These are phyloP conservation scores for Temnothorax unifasciatus DNA, from an alignment of 2,888 invertebrate genomes.

Conservation along the genomic window DNA sequence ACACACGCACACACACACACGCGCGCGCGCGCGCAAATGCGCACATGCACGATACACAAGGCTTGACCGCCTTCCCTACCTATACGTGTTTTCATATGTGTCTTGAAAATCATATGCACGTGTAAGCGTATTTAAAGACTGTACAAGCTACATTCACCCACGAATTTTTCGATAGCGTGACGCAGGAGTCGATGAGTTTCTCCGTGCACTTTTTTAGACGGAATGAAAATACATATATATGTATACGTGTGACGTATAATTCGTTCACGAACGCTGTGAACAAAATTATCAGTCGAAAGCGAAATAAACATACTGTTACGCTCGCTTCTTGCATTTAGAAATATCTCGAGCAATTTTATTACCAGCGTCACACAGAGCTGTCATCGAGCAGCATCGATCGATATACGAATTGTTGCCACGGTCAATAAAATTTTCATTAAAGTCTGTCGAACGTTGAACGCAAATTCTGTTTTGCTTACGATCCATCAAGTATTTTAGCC, in stretches of 20 bases:
- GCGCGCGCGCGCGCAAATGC: neutral
- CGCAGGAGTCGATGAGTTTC: constrained; percentile 16
- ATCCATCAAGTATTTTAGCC: neutral
- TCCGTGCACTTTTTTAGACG: neutral
- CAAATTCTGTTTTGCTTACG: neutral
- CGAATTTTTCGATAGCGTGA: constrained; percentile 9
- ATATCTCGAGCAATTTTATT: neutral
- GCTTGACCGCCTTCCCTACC: constrained; percentile 33
- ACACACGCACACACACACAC: constrained; percentile 34
- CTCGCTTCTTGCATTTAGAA: neutral
- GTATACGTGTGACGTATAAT: neutral
- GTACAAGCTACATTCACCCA: constrained; percentile 15
- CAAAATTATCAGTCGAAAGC: neutral
- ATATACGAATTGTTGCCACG: neutral
- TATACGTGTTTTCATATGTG: neutral
- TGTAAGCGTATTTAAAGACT: constrained; percentile 26
- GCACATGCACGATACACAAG: neutral
- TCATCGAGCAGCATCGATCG: too few species aligned
- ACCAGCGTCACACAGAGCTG: too few species aligned
- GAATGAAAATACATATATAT: neutral
- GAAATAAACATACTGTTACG: neutral
- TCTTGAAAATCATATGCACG: neutral
- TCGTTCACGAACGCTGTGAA: neutral
- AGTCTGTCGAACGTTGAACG: neutral
- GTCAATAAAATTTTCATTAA: neutral